Percentiles rank a stretch among this genome's conserved stretches.
Evolutionary conservation across 2,797 vertebrate genomes (phyloP).

Genomic region (Aplochiton taeniatus): DNA sequence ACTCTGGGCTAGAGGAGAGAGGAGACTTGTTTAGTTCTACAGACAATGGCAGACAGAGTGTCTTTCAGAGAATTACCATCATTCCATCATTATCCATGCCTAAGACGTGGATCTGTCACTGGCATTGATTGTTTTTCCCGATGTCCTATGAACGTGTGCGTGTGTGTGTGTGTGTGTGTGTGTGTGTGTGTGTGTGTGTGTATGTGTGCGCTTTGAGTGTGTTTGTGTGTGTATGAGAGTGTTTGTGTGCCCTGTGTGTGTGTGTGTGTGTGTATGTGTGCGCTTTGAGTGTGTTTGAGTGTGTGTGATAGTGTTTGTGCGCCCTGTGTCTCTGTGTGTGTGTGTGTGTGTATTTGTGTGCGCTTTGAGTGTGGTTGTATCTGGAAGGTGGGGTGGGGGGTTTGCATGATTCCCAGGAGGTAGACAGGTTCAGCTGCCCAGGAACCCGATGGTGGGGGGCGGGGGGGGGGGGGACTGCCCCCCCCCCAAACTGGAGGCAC

Average conservation of each 20-base stretch:
- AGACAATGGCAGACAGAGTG: conserved; percentile 68
- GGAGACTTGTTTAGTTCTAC: conserved; percentile 53
- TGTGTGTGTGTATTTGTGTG: too few species aligned
- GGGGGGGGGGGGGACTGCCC: too few species aligned
- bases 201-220: too few species aligned
- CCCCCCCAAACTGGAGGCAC: conserved; percentile 76
- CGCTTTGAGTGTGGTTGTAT: too few species aligned
- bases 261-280: background rate
- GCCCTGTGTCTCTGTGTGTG: too few species aligned
- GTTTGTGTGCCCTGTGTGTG: background rate
- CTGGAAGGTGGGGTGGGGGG: conserved; percentile 31
- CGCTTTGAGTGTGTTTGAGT: too few species aligned
- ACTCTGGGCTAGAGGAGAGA: conserved; percentile 36
- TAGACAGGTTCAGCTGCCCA: conserved; percentile 69
- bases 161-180: background rate
- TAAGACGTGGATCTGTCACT: conserved; percentile 79
- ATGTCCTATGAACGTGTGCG: conserved; percentile 60
- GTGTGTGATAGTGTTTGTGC: too few species aligned
- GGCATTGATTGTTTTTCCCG: conserved; percentile 71
- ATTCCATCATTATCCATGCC: conserved; percentile 52
- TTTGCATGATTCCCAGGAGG: conserved; percentile 52
- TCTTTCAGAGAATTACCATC: conserved; percentile 70
- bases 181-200: too few species aligned
- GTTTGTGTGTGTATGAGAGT: too few species aligned
- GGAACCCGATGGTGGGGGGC: conserved; percentile 64